These are phyloP conservation scores for Drosophila repleta DNA, from an alignment of 1,140 invertebrate species.

Conservation along the genomic window DNA sequence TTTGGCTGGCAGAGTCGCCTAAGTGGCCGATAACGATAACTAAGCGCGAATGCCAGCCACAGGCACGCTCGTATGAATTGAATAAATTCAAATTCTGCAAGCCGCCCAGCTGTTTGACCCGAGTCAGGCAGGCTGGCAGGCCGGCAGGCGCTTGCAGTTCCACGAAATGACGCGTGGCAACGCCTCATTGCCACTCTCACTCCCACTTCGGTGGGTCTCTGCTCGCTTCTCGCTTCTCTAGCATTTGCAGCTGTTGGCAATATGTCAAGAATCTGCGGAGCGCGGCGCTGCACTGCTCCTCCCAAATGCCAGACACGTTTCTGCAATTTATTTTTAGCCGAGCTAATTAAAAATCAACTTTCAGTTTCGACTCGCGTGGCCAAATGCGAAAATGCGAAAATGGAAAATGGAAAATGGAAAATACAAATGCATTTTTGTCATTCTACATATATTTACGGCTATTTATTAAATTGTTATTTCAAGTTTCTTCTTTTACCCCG, in stretches of 20 bases:
- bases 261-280: constrained; percentile 73
- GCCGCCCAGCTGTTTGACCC: constrained; percentile 44
- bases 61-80: background rate
- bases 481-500: background rate
- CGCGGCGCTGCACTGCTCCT: constrained; percentile 15
- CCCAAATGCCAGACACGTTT: constrained; percentile 43
- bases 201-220: background rate
- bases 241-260: constrained; percentile 73
- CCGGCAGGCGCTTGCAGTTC: constrained; percentile 50
- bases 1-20: constrained; percentile 32
- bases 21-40: constrained; percentile 71
- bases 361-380: constrained; percentile 23
- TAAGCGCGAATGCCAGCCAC: background rate
- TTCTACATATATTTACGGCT: constrained; percentile 62
- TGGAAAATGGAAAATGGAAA: constrained; percentile 25
- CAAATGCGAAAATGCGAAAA: constrained; percentile 23
- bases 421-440: constrained; percentile 61
- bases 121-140: background rate
- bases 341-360: constrained; percentile 75
- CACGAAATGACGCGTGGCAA: constrained; percentile 65
- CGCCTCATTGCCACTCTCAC: constrained; percentile 44
- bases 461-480: constrained; percentile 63
- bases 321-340: constrained; percentile 55
- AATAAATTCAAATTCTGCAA: constrained; percentile 23
- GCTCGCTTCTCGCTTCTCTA: background rate